Percentiles rank a stretch among this genome's conserved stretches.
These are phyloP conservation scores for Pipistrellus kuhlii DNA, from an alignment of 2,797 vertebrate genomes.

Conservation along the genomic window DNA sequence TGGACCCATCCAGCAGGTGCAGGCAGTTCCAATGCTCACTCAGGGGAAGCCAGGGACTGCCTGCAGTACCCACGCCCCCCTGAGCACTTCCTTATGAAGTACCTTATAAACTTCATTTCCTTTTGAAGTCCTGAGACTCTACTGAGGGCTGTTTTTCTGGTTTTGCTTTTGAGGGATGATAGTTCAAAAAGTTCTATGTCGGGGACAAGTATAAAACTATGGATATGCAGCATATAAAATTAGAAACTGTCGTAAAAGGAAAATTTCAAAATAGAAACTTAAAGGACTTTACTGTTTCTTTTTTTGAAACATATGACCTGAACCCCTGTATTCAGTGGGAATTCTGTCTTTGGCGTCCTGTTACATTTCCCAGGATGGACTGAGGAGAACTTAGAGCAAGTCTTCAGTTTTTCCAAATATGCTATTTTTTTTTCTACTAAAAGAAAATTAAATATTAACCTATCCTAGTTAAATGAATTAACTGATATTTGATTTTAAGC, in stretches of 20 bases:
- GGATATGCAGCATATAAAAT: background rate
- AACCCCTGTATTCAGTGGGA: background rate
- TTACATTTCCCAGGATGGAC: background rate
- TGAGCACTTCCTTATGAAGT: background rate
- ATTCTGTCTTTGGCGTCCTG: background rate
- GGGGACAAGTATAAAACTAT: conserved; percentile 10
- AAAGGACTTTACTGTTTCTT: background rate
- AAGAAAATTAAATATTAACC: conserved; percentile 8
- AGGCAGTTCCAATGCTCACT: rapidly evolving
- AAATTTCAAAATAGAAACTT: background rate
- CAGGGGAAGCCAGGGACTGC: background rate
- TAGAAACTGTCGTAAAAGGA: background rate
- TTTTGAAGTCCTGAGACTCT: background rate
- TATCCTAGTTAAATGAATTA: conserved; percentile 53
- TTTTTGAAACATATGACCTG: conserved; percentile 26
- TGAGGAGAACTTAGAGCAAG: background rate
- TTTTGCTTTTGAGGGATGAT: background rate
- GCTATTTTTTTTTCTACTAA: background rate
- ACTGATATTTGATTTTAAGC: conserved; percentile 74
- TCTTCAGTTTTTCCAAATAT: background rate
- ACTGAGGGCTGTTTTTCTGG: background rate
- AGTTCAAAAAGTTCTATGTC: background rate
- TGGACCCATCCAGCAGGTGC: background rate
- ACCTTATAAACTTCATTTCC: background rate
- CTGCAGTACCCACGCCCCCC: background rate